Percentiles rank a stretch among this genome's conserved stretches.
These are phyloP conservation scores for Chloroclystis v-ata DNA, from an alignment of 2,888 invertebrate genomes.

Conservation along the genomic window DNA sequence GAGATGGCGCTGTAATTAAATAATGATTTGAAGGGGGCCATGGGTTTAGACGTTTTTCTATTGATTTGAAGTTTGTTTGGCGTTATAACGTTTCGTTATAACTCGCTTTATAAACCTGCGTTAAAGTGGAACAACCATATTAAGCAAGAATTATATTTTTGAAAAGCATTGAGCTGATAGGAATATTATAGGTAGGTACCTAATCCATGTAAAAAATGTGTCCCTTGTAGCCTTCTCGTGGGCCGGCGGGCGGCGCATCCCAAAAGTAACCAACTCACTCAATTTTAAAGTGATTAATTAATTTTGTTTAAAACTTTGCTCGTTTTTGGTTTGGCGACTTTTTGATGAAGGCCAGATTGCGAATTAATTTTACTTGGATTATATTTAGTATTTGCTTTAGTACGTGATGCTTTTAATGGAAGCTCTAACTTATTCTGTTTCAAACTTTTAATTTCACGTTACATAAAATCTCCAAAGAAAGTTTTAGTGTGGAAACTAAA, in stretches of 20 bases:
- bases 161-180: too few species aligned
- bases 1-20: conserved; percentile 41
- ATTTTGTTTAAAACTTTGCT: conserved; percentile 28
- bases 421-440: neutral
- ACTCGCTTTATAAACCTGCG: too few species aligned
- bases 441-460: too few species aligned
- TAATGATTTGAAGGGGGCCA: conserved; percentile 30
- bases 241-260: too few species aligned
- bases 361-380: conserved; percentile 12
- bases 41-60: conserved; percentile 20
- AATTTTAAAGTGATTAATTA: conserved; percentile 32
- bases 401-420: neutral
- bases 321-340: conserved; percentile 27
- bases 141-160: too few species aligned
- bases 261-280: conserved; percentile 25
- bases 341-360: conserved; percentile 23
- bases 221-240: conserved; percentile 16
- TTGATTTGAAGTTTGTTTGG: conserved; percentile 18
- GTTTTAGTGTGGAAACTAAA: too few species aligned
- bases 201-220: too few species aligned
- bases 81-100: too few species aligned
- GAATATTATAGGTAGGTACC: too few species aligned
- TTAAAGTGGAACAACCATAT: too few species aligned
- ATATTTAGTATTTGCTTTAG: conserved; percentile 2
- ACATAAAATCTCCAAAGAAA: too few species aligned